Base-by-base conservation (phyloP, 2,888 invertebrate genomes). In the Chrysotoxum bicinctum region DNA sequence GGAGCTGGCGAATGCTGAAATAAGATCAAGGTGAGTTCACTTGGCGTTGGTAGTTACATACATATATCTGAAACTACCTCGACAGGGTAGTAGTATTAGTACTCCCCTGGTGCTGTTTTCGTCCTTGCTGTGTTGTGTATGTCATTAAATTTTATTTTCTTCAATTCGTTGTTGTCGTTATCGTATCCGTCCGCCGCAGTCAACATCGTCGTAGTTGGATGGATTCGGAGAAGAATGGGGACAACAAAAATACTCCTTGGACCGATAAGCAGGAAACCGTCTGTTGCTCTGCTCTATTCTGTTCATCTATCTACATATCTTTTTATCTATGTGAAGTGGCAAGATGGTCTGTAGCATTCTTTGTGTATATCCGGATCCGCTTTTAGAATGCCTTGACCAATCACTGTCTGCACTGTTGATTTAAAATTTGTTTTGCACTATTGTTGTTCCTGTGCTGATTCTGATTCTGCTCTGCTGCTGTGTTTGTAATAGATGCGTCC, bases 11-110 rank as follows among this genome's bases (percentile, higher is more conserved):
- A 93, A 93, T 88, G 93, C 92, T 4, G 93, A 95, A 82, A 92
- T 96, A 82, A 93, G 96, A 69, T 93, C 94, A 1, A 94, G 92
- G 92, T 92, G 88, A 89, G 88, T 88, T 19, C 40, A 50, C 37
- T 26, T 4, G 8, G 4, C 12, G 10, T 32, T 19, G 10, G 21
- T 37, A 26, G 19, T 3, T 19, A 4, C 10, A 2, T 40, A 5
- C 14, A 4, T 26, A 30, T 35, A 62, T 50, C 32, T 8, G n/a
- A 56, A 76, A 23, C 66, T 66, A 21, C 35, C 14, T 35, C 1
- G 23, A n/a, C 35, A 30, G 19, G 14, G 8, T 23, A 16, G 10
- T 21, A 23, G n/a, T n/a, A n/a, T n/a, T 14, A 3, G 32, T 45
- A n/a, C 30, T 37, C 45, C 45, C 26, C 43, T 12, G 43, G 8